Percentiles rank a stretch among this genome's conserved stretches.
Conservation (phyloP, 2,113 vertebrate genomes). For the Caretta caretta region DNA sequence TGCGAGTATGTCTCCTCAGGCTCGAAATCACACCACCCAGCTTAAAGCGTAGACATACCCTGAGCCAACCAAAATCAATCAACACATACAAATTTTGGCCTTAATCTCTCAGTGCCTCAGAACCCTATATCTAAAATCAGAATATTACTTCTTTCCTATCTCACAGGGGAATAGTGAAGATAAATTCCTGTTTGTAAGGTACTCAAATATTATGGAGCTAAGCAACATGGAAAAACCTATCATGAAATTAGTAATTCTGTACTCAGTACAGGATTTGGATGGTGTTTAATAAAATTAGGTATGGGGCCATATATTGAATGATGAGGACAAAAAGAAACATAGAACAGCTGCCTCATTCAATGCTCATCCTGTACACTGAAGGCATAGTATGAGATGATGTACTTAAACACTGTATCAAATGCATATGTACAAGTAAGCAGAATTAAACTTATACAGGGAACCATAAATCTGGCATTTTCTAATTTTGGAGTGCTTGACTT, state of each 20-base stretch:
- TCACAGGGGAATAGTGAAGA: neutral
- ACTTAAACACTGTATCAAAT: neutral
- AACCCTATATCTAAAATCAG: neutral
- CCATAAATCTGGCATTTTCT: neutral
- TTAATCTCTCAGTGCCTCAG: neutral
- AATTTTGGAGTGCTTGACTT: neutral
- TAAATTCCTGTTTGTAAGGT: neutral
- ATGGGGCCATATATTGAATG: neutral
- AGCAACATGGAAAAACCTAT: neutral
- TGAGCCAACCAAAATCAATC: too few relatives aligned
- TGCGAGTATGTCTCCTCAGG: too few relatives aligned
- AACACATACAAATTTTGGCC: neutral
- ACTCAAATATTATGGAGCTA: neutral
- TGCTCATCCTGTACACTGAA: neutral
- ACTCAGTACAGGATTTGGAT: neutral
- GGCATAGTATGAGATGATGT: accelerated
- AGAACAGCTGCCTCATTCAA: neutral
- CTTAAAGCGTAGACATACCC: too few relatives aligned
- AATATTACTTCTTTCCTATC: neutral
- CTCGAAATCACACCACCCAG: too few relatives aligned
- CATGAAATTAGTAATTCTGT: neutral
- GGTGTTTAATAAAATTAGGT: neutral
- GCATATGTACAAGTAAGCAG: neutral
- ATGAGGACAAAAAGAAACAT: neutral
- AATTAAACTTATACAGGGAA: neutral